Base-by-base conservation (phyloP, 2,113 vertebrate species). In the Pachycephala philippinensis region DNA sequence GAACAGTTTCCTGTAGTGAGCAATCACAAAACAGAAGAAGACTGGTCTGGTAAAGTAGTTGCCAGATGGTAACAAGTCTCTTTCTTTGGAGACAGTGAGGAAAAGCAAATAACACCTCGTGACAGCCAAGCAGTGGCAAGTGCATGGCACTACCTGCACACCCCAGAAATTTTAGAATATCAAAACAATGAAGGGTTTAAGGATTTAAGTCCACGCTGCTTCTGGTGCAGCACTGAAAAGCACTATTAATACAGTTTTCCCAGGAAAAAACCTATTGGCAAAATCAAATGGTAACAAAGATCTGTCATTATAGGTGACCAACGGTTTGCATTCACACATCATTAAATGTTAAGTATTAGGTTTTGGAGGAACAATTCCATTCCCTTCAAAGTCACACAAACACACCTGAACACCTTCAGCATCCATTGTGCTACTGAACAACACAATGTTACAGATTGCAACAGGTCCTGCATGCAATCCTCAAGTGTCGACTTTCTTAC, bases 361-460 rank as follows among this genome's bases (percentile, higher is more conserved):
- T 44, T 92, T 91, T 37, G 13, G 23, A 87, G 27, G 40, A 79
- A 15, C 24, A 61, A 7, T 56, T 57, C n/a, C 7, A 54, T 77
- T 87, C 26, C 54, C 37, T 83, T 28, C 40, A 6, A 76, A 76
- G 28, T 40, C 42, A 93, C 15, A 44, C 13, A 65, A 81, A 59
- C 23, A 45, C 31, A 59, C 33, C n/a, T 15, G 37, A 44, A 70
- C n/a, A n/a, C 15, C 33, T 54, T 22, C 64, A 84, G n/a, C 39
- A 80, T 24, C 28, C 40, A 9, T 1, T 0, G 1, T 7, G 22
- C 27, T 47, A 7, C 50, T 50, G 22, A 83, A 56, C 15, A 10
- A 1, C 27, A 10, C 2, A 0, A 1, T 33, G 14, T 2, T 12
- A 39, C 10, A 37, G 18, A 10, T 0, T 33, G 14, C 40, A 22